A percentile compares a stretch with the other conserved stretches of the same genome.
These are phyloP conservation scores for Macheiramphus alcinus DNA, from an alignment of 2,113 vertebrate genomes.

Conservation along the genomic window DNA sequence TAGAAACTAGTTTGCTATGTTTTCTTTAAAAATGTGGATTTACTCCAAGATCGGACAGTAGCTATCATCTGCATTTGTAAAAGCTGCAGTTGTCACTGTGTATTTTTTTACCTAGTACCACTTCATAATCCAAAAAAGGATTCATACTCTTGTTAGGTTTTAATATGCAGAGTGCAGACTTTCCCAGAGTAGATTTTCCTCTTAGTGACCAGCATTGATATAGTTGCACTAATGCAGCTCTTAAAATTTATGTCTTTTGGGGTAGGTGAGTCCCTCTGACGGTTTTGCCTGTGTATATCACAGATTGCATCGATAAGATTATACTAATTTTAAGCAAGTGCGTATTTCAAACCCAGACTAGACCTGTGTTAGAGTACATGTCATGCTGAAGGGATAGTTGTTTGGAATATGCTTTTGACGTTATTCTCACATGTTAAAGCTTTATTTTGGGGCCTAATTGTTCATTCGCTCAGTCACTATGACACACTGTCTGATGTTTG, in stretches of 20 bases:
- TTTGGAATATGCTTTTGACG: neutral
- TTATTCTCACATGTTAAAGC: neutral
- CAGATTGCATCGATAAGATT: neutral
- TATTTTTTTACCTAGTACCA: neutral
- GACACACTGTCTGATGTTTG: neutral
- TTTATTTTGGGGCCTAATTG: neutral
- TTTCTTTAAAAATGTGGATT: neutral
- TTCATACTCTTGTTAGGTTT: neutral
- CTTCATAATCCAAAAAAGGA: neutral
- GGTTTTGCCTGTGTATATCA: neutral
- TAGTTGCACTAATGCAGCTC: neutral
- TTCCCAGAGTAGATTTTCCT: neutral
- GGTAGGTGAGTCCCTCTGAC: accelerated
- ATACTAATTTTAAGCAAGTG: neutral
- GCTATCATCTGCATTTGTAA: neutral
- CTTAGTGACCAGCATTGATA: neutral
- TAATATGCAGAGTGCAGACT: neutral
- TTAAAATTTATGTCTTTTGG: neutral
- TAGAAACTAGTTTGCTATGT: neutral
- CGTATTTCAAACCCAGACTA: neutral
- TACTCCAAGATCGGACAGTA: neutral
- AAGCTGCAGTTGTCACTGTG: neutral
- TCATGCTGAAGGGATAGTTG: neutral
- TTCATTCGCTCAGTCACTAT: neutral
- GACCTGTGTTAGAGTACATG: neutral